Evolutionary conservation across 2,888 invertebrate genomes (phyloP).

Genomic region (Antheraea assamensis): DNA sequence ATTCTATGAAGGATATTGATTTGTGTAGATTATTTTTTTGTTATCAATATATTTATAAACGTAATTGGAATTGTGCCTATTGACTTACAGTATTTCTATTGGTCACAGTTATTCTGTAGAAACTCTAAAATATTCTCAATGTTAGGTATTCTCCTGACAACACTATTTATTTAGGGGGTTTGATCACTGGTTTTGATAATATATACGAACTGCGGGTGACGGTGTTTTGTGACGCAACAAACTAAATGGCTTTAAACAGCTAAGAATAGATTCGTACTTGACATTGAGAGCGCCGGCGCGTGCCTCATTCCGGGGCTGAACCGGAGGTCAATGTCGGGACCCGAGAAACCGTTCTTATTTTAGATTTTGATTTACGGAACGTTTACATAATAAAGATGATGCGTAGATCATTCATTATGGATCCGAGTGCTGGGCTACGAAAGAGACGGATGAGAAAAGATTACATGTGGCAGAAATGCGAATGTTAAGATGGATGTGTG

Average conservation of each 20-base stretch:
- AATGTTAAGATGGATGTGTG: too few species aligned
- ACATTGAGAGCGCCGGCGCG: constrained; percentile 47
- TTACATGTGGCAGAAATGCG: too few species aligned
- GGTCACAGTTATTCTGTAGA: background rate
- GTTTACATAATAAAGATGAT: background rate
- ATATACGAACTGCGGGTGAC: constrained; percentile 28
- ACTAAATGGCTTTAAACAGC: constrained; percentile 28
- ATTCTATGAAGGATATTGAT: too few species aligned
- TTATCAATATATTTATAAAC: too few species aligned
- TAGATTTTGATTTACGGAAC: constrained; percentile 6
- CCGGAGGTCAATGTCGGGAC: constrained; percentile 21
- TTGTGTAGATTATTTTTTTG: too few species aligned
- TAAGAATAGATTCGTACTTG: constrained; percentile 55
- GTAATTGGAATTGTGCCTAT: too few species aligned
- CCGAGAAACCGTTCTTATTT: background rate
- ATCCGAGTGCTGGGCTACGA: too few species aligned
- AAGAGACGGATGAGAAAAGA: too few species aligned
- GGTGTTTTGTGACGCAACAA: constrained; percentile 39
- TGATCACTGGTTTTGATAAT: background rate
- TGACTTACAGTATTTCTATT: background rate
- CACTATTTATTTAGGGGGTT: constrained; percentile 31
- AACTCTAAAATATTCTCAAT: constrained; percentile 24
- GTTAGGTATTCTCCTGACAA: constrained; percentile 32
- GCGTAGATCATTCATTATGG: too few species aligned
- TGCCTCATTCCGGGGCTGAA: constrained; percentile 46